Base-by-base conservation (phyloP, 2,113 vertebrate species). In the Prochilodus magdalenae region DNA sequence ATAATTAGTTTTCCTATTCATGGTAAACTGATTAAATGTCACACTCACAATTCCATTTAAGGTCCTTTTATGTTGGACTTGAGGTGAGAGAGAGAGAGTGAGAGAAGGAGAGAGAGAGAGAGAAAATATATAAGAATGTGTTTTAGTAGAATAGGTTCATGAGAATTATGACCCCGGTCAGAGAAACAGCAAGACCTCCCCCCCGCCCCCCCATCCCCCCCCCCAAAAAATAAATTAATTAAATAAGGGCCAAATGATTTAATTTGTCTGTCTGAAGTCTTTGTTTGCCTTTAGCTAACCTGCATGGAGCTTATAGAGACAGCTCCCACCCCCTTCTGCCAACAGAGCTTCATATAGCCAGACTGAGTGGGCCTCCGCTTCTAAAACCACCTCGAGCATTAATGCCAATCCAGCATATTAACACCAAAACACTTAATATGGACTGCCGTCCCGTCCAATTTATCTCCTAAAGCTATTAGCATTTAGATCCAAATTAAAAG, bases 231-330 rank as follows among this genome's bases (percentile, higher is more conserved):
- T n/a, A n/a, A n/a, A n/a, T n/a, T n/a, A n/a, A n/a, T n/a, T n/a
- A 59, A 15, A 49, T 49, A 63, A 26, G 49, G 29, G 70, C 27
- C 51, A 69, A 51, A 79, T 74, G 59, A 80, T 80, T 66, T 51
- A 40, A 79, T 49, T 59, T 73, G 65, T 72, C 66, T 60, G 33
- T 69, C 62, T 75, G n/a, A 81, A 74, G 51, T 53, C 18, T 78
- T 81, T 78, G 63, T 81, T 83, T 74, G 71, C 14, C 59, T 51
- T 80, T 62, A 40, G 73, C 55, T 22, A 66, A 29, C 11, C 15
- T 27, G 69, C 57, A 65, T 73, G 78, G 49, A 77, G 33, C 62
- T 73, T 10, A 65, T 44, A 63, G 36, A 77, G 62, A 77, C 26
- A 51, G 3, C 36, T 51, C 77, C 51, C 73, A 59, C 70, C 29